Evolutionary conservation across 2,888 invertebrate genomes (phyloP).

Genomic region (Chymomyza fuscimana): DNA sequence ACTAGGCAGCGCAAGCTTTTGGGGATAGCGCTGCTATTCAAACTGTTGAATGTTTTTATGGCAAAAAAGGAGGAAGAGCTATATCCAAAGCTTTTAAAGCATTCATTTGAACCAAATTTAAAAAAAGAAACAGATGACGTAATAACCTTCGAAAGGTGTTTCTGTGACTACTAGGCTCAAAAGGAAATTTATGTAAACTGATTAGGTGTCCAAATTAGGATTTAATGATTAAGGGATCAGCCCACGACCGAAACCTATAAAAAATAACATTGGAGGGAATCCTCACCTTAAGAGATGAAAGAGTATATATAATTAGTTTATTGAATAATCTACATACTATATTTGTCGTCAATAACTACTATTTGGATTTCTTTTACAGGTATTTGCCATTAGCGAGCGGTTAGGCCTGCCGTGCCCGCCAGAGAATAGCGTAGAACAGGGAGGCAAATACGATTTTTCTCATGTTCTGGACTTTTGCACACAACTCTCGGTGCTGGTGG

Average conservation of each 20-base stretch:
- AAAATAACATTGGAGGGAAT: too few relatives aligned
- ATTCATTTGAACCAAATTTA: not conserved
- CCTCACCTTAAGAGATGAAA: too few relatives aligned
- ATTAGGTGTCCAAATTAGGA: too few relatives aligned
- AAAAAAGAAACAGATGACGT: not conserved
- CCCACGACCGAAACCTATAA: too few relatives aligned
- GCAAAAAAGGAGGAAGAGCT: slow-evolving; percentile 39
- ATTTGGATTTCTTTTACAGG: slow-evolving; percentile 81
- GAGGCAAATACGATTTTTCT: slow-evolving; percentile 92
- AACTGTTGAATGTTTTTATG: slow-evolving; percentile 38
- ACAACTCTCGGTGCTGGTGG: slow-evolving; percentile 83
- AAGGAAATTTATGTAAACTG: too few relatives aligned
- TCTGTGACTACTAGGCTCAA: too few relatives aligned
- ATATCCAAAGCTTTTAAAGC: slow-evolving; percentile 16
- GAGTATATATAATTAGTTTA: not conserved
- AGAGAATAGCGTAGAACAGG: slow-evolving; percentile 83
- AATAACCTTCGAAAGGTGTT: too few relatives aligned
- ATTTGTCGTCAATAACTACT: too few relatives aligned
- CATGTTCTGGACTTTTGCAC: slow-evolving; percentile 94
- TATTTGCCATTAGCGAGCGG: slow-evolving; percentile 94
- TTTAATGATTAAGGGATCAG: too few relatives aligned
- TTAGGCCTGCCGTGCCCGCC: slow-evolving; percentile 94
- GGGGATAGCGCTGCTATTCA: slow-evolving; percentile 50
- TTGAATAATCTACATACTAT: not conserved
- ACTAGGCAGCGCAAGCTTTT: slow-evolving; percentile 39